Evolutionary conservation across 2,888 invertebrate genomes (phyloP).

Genomic region (Cepaea hortensis): DNA sequence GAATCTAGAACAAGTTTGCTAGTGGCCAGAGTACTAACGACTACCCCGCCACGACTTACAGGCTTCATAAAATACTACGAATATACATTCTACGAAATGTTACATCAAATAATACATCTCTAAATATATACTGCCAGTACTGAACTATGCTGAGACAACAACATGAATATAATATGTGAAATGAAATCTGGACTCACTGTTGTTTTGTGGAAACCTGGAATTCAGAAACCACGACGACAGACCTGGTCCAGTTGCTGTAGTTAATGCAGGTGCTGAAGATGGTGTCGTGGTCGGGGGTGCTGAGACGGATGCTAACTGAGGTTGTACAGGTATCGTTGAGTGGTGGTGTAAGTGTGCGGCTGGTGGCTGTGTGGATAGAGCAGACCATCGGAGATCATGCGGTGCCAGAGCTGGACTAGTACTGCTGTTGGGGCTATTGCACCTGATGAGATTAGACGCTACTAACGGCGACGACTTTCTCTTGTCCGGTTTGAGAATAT

Average conservation of each 20-base stretch:
- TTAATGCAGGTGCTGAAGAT: slow-evolving; percentile 16
- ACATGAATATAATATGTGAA: no score
- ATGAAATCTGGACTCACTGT: slow-evolving; percentile 22
- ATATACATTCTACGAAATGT: no score
- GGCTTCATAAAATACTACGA: no score
- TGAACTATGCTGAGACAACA: no score
- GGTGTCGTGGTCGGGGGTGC: slow-evolving; percentile 31
- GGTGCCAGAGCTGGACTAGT: not conserved
- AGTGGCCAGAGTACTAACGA: no score
- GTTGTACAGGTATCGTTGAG: slow-evolving; percentile 21
- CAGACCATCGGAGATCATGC: slow-evolving; percentile 39
- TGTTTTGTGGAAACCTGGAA: slow-evolving; percentile 42
- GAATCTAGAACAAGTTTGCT: no score
- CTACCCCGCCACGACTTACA: no score
- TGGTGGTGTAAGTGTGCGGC: slow-evolving; percentile 40
- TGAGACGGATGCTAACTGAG: slow-evolving; percentile 23
- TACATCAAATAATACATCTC: no score
- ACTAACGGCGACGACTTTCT: slow-evolving; percentile 20
- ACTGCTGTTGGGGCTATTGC: slow-evolving; percentile 3
- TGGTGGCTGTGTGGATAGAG: slow-evolving; percentile 9
- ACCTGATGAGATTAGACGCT: not conserved
- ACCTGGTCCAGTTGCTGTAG: not conserved
- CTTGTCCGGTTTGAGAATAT: slow-evolving; percentile 48
- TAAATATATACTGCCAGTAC: no score
- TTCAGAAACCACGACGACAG: slow-evolving; percentile 42